Percentiles rank a stretch among this genome's conserved stretches.
These are phyloP conservation scores for Phataginus tetradactyla DNA, from an alignment of 2,797 vertebrate genomes.

Conservation along the genomic window DNA sequence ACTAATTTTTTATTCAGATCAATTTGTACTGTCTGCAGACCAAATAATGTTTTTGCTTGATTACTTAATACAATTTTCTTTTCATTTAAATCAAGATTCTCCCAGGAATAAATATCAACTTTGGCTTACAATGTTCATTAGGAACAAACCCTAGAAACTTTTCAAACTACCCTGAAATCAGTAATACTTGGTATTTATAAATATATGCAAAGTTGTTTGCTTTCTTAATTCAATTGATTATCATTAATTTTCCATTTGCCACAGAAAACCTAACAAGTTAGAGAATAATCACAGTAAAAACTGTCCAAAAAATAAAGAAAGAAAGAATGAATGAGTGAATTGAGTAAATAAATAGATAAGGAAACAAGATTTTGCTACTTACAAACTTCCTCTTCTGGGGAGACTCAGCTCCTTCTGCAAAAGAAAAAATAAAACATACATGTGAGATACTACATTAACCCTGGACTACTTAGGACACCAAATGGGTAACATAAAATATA, in stretches of 20 bases:
- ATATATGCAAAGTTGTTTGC: slow-evolving; percentile 47
- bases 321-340: no score
- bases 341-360: background rate
- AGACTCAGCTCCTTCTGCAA: slow-evolving; percentile 99
- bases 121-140: background rate
- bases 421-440: slow-evolving; percentile 75
- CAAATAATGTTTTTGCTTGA: slow-evolving; percentile 17
- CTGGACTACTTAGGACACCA: background rate
- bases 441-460: background rate
- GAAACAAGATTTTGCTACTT: slow-evolving; percentile 88
- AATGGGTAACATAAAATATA: background rate
- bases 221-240: slow-evolving; percentile 47
- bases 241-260: slow-evolving; percentile 45
- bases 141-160: slow-evolving; percentile 50
- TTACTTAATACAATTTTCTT: slow-evolving; percentile 30
- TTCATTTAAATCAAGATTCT: slow-evolving; percentile 33
- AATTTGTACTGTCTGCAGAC: slow-evolving; percentile 12
- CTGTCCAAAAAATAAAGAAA: background rate
- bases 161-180: slow-evolving; percentile 40
- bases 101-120: slow-evolving; percentile 16
- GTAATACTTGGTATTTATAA: slow-evolving; percentile 58
- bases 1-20: slow-evolving; percentile 37
- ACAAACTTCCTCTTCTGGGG: slow-evolving; percentile 98
- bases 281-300: slow-evolving; percentile 57
- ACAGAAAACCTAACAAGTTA: slow-evolving; percentile 55